Base-by-base conservation (phyloP, 2,113 vertebrate genomes). In the Galemys pyrenaicus region DNA sequence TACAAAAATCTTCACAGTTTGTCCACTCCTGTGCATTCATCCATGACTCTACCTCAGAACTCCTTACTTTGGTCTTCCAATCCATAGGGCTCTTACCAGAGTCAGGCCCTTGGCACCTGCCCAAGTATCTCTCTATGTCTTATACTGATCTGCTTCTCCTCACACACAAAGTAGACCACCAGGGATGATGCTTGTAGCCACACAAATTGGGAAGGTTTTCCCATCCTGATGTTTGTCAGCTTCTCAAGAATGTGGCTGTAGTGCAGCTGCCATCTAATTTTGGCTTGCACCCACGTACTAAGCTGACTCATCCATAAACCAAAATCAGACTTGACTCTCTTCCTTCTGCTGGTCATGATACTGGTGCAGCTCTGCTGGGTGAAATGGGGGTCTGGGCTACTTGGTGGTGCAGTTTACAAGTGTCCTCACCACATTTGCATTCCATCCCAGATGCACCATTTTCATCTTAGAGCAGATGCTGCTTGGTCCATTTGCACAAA, bases 391-490 rank as follows among this genome's bases (percentile, higher is more conserved):
- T 67, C 16, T 79, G 46, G n/a, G 49, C 30, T 78, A 73, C 30
- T 26, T 49, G 67, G 24, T 49, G 37, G 16, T 77, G 17, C 8
- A 54, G 26, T 32, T 82, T 78, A 58, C 11, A 71, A 83, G 79
- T 41, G 51, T 10, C 30, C 62, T 32, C 35, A 3, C 4, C 41
- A 16, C n/a, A 19, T 20, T 30, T 87, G 68, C 67, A 24, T n/a
- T 87, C 44, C 39, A 87, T 73, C 22, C 56, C 41, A 49, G 28
- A 77, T 51, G 19, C 67, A 70, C 70, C 10, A 90, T 74, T 73
- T 87, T 64, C 39, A 87, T 74, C 46, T 92, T 78, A 49, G 9
- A 92, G 64, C 6, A 93, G 46, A 87, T 78, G 77, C 12, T 82
- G 28, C 11, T 56, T 22, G 46, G 35, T 81, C 37, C 22, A 67